Evolutionary conservation across 2,797 vertebrate genomes (phyloP).

Genomic region (Cynodonichthys magdalenae): DNA sequence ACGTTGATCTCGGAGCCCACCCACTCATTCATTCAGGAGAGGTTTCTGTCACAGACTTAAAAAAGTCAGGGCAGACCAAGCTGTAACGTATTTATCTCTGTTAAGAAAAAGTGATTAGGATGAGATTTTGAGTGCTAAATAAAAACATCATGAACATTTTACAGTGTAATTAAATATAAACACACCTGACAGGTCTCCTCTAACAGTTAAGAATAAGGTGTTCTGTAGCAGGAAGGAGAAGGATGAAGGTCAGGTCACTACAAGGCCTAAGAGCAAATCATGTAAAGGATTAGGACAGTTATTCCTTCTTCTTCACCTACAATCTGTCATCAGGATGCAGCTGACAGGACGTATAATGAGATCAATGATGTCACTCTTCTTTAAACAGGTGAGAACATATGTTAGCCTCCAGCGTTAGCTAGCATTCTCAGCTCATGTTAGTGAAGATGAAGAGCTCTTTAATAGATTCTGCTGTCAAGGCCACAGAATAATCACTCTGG

Average conservation of each 20-base stretch:
- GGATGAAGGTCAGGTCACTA: constrained; percentile 21
- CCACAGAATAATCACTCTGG: constrained; percentile 28
- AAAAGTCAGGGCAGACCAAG: constrained; percentile 22
- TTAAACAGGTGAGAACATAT: background rate
- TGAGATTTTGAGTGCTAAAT: background rate
- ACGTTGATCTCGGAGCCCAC: constrained; percentile 89
- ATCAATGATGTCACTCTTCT: constrained; percentile 8
- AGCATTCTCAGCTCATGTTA: background rate
- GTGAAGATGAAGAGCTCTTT: background rate
- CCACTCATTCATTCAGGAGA: constrained; percentile 83
- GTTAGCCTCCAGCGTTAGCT: background rate
- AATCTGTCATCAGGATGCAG: background rate
- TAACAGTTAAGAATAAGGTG: constrained; percentile 38
- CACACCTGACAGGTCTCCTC: constrained; percentile 38
- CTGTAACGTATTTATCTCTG: constrained; percentile 13
- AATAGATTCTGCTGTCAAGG: constrained; percentile 19
- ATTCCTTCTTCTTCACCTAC: background rate
- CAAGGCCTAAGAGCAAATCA: background rate
- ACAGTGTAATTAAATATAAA: constrained; percentile 45
- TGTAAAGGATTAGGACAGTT: background rate
- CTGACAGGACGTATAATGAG: background rate
- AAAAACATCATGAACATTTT: background rate
- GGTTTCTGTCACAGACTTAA: constrained; percentile 41
- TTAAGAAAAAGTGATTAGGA: constrained; percentile 37
- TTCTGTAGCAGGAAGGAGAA: constrained; percentile 8